These are phyloP conservation scores for Palaemon carinicauda DNA, from an alignment of 1,140 invertebrate species.

Conservation along the genomic window DNA sequence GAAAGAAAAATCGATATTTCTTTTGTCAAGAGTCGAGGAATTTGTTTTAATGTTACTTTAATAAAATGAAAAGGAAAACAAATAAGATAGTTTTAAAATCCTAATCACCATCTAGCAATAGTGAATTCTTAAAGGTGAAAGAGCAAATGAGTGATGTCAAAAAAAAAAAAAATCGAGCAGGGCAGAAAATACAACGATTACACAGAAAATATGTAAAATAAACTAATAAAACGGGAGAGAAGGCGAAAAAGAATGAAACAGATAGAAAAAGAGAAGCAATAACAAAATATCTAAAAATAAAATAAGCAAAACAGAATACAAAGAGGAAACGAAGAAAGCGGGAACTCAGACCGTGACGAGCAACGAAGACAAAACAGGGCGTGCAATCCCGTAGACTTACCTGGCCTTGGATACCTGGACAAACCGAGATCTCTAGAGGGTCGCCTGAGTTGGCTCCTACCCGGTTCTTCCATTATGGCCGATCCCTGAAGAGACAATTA, in stretches of 20 bases:
- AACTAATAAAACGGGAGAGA: not conserved
- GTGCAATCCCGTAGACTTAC: not conserved
- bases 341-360: not conserved
- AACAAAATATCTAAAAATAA: too few species aligned
- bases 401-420: too few species aligned
- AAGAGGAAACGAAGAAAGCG: not conserved
- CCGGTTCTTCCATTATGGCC: too few species aligned
- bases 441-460: too few species aligned
- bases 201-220: not conserved
- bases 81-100: too few species aligned
- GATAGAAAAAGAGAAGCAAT: not conserved
- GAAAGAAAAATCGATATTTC: too few species aligned
- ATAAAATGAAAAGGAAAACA: too few species aligned
- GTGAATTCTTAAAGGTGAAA: not conserved
- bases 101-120: too few species aligned
- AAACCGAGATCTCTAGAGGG: too few species aligned
- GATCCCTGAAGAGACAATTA: not conserved
- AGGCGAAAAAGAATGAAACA: not conserved
- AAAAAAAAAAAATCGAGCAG: not conserved
- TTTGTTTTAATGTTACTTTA: too few species aligned
- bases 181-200: not conserved
- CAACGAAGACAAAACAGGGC: not conserved
- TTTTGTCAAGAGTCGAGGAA: too few species aligned
- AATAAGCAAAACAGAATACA: too few species aligned
- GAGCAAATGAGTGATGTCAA: not conserved